Percentiles rank a stretch among this genome's conserved stretches.
phyloP scores from a whole-genome alignment of 2,888 invertebrate species.

The Stictocephala bisonia region DNA sequence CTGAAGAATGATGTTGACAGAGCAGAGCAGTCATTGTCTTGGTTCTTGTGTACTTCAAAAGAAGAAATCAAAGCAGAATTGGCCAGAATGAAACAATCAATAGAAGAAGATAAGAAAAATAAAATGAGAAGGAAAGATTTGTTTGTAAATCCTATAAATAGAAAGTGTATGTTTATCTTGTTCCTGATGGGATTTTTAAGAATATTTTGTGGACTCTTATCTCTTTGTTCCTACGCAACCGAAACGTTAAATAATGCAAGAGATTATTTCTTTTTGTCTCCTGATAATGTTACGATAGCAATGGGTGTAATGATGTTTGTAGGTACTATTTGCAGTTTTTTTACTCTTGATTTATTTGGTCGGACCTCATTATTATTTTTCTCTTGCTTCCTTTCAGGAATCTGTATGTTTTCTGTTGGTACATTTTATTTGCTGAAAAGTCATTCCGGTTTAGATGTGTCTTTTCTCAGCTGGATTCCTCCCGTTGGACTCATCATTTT shows the following conservation, averaged over 20 bases:
- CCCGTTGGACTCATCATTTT: neutral
- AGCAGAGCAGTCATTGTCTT: neutral
- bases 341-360: neutral
- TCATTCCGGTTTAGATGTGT: neutral
- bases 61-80: neutral
- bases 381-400: neutral
- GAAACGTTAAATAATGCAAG: neutral
- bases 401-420: neutral
- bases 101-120: neutral
- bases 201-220: neutral
- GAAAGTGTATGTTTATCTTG: neutral
- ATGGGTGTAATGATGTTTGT: slow-evolving; percentile 6
- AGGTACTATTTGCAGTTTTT: neutral
- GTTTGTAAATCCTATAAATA: neutral
- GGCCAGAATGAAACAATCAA: neutral
- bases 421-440: neutral
- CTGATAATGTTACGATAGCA: neutral
- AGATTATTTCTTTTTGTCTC: neutral
- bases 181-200: neutral
- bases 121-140: neutral
- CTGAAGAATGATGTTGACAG: slow-evolving; percentile 65
- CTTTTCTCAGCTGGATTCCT: neutral
- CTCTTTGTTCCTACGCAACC: neutral
- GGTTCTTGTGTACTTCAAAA: neutral
- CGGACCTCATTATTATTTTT: neutral